A percentile compares a stretch with the other conserved stretches of the same genome.
Conservation (phyloP, 2,113 vertebrate species). For the Bombycilla garrulus region DNA sequence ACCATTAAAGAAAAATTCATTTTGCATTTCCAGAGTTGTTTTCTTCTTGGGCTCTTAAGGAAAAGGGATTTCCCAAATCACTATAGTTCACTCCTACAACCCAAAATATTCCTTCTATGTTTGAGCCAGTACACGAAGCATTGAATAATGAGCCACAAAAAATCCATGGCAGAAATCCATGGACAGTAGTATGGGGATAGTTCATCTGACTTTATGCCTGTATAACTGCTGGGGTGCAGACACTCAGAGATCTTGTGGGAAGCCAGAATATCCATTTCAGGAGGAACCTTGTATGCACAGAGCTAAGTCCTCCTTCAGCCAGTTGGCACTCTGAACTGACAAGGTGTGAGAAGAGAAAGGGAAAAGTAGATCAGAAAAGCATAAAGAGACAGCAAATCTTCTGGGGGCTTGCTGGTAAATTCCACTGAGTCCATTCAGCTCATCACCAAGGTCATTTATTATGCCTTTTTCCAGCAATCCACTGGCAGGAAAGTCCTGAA, state of each 20-base stretch:
- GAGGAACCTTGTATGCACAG: background rate
- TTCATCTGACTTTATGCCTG: background rate
- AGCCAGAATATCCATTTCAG: background rate
- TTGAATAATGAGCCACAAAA: background rate
- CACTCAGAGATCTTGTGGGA: background rate
- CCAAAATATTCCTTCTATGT: background rate
- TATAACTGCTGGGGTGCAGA: background rate
- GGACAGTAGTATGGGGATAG: background rate
- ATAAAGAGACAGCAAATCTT: background rate
- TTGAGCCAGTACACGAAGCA: background rate
- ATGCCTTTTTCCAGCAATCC: background rate
- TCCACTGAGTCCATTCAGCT: background rate
- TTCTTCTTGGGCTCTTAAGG: background rate
- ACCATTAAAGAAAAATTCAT: background rate
- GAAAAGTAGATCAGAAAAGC: background rate
- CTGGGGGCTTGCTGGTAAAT: background rate
- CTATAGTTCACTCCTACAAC: background rate
- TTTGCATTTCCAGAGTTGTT: background rate
- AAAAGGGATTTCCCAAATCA: background rate
- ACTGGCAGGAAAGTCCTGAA: background rate
- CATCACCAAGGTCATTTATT: background rate
- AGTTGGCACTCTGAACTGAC: background rate
- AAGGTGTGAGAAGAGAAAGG: background rate
- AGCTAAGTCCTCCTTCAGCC: background rate
- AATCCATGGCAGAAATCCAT: background rate